Evolutionary conservation across 2,797 vertebrate genomes (phyloP), one percentile per base, ranked within the genome.

Genomic region (Sebastes wilsoni): DNA sequence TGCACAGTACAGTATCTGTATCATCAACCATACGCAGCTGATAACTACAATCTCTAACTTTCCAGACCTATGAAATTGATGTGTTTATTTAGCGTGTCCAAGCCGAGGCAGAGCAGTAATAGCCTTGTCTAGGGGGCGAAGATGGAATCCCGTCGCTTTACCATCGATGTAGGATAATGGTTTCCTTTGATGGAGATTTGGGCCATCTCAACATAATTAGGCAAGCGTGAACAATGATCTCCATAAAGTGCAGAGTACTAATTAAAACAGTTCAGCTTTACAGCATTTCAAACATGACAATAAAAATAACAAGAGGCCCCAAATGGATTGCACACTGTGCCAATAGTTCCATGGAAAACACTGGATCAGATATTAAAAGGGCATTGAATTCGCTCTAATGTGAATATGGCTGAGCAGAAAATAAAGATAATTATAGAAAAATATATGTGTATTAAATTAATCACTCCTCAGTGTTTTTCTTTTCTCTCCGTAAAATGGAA

Each of bases 241-340:
- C 91, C 90, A 95, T 93, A 94, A 95, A 95, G 93, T 87, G 93
- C 92, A 91, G 83, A 93, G 92, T 94, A 94, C 93, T 95, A 94
- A 96, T 95, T 95, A 96, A 96, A 95, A 95, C 92, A 93, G 90
- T 94, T 94, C 90, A 94, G 89, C 92, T 91, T 93, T 93, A 92
- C 92, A 89, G 92, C 91, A 82, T 94, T 93, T 94, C 90, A 93
- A 94, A 95, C 93, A 91, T 91, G 91, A 93, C 93, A 95, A 92
- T 93, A 94, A 94, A 91, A 94, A 92, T 94, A 93, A 92, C 92
- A 92, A 90, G 93, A 90, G 87, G 87, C 74, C 90, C 89, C 92
- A 91, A 93, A 93, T 94, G 92, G 85, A 89, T 92, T 89, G 84
- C 90, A 86, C 87, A 89, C 90, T 90, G 87, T 87, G 89, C 87